Base-by-base conservation (phyloP, 2,797 vertebrate genomes). In the Poeciliopsis turneri region DNA sequence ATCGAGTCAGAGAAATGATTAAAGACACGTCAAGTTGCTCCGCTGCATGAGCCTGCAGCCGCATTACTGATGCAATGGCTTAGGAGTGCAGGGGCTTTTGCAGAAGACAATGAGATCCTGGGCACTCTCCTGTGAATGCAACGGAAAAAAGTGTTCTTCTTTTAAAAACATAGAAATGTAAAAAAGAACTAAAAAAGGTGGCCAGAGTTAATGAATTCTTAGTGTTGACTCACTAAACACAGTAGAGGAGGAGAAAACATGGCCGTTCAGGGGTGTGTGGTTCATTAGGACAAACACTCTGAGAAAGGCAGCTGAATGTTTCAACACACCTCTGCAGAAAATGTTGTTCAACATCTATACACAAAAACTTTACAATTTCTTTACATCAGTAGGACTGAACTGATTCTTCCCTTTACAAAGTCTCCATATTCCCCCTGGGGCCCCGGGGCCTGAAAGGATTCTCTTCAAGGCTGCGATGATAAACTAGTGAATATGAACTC, bases 341-440 rank as follows among this genome's bases (percentile, higher is more conserved):
- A 81, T 75, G 84, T 85, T 86, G 49, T 68, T 87, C 76, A 82
- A 86, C 86, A 86, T 75, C 75, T 92, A 87, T 85, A 89, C 87
- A 93, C 83, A 88, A 74, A 86, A 83, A 83, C 71, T 91, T 87
- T 91, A 93, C 86, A 93, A 77, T 85, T 93, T 84, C 90, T 94
- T 90, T 92, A 94, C 92, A 94, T 95, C 93, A 94, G 95, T 93
- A 95, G 94, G 94, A 93, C 92, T 81, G 9, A 84, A 93, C 85
- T 85, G 84, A 86, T 74, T 84, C 78, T 93, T 95, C 94, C 92
- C 88, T 94, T 95, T 93, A 90, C 75, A 90, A 87, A 78, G 85
- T 86, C 83, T 90, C 81, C 71, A 61, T 80, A 89, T 78, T 86
- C 80, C 85, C 78, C 88, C 80, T 74, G 64, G 78, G 20, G 18